A percentile compares a stretch with the other conserved stretches of the same genome.
Evolutionary conservation across 64 coral and sea anemone genomes (phyloP).

Genomic region (Pocillopora damicornis): DNA sequence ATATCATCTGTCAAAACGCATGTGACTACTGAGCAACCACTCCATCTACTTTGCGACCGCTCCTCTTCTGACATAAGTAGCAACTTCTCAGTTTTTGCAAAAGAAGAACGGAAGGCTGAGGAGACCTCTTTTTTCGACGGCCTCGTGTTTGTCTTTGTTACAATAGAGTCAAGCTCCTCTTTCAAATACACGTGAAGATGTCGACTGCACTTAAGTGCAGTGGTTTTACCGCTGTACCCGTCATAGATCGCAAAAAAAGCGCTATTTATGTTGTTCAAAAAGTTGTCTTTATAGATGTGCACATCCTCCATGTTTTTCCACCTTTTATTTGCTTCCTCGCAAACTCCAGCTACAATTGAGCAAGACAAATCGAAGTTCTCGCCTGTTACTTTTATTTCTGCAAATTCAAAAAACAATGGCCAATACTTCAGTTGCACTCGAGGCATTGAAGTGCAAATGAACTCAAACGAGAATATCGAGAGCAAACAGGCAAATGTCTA

Average conservation of each 20-base stretch:
- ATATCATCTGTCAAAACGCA: slow-evolving; percentile 63
- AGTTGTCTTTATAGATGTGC: slow-evolving; percentile 66
- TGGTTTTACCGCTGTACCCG: slow-evolving; percentile 74
- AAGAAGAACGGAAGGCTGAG: slow-evolving; percentile 64
- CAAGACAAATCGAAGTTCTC: slow-evolving; percentile 45
- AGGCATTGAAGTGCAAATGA: neutral
- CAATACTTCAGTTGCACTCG: neutral
- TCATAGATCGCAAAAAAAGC: slow-evolving; percentile 86
- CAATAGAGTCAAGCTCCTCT: slow-evolving; percentile 42
- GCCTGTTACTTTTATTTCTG: slow-evolving; percentile 16
- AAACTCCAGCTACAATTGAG: slow-evolving; percentile 59
- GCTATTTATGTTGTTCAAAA: slow-evolving; percentile 46
- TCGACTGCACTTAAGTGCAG: slow-evolving; percentile 65
- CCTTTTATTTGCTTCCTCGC: slow-evolving; percentile 69
- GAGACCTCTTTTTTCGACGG: slow-evolving; percentile 41
- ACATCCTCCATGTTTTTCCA: slow-evolving; percentile 95
- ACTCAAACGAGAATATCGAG: neutral
- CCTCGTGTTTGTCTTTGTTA: neutral
- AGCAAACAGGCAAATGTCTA: neutral
- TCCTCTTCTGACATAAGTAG: slow-evolving; percentile 54
- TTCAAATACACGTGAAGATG: slow-evolving; percentile 74
- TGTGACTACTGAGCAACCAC: slow-evolving; percentile 95
- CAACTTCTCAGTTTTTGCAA: slow-evolving; percentile 59
- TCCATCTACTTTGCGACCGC: slow-evolving; percentile 73
- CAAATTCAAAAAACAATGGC: neutral